Evolutionary conservation across 2,113 vertebrate species (phyloP), one percentile per base, ranked within the genome.

Genomic region (Eptesicus fuscus): DNA sequence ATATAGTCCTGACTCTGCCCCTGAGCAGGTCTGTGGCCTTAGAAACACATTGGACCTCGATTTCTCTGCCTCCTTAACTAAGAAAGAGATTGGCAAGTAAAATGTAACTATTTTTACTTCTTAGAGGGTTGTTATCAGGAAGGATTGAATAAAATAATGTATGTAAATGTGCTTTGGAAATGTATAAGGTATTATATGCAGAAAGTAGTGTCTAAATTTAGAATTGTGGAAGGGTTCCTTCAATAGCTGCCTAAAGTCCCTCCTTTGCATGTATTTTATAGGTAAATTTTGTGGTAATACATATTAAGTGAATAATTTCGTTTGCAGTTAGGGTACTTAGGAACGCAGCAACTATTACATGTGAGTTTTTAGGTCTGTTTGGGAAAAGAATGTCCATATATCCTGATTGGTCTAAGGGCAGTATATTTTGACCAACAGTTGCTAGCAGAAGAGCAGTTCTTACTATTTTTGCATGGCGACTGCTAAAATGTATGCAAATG

Each of bases 381-480:
- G n/a, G 86, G 69, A 74, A 77, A 83, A 87, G 16, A 94, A 47
- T 82, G 90, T 83, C 42, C 32, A 9, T 71, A 25, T 22, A 32
- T 65, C 56, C 28, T 86, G 18, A 76, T 83, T 82, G 7, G 40
- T 65, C 13, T 61, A 35, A 78, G 14, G 22, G 35, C 71, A 70
- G 32, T 91, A 23, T 93, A 51, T 87, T 79, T 85, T 92, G 71
- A 88, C 83, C 71, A 88, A 71, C 30, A 85, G 79, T 88, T 79
- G 69, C 44, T 69, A 95, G 79, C n/a, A 71, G 79, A 42, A 73
- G 44, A 93, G 22, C 63, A 30, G 6, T 49, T 91, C 76, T 88
- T 47, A 78, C 59, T 37, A 10, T 84, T 90, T 96, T 96, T 96
- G 35, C 69, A 71, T 37, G 22, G 69, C 30, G 44, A 71, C 80